Conservation (phyloP, 2,113 vertebrate genomes). For the Xenopus borealis region DNA sequence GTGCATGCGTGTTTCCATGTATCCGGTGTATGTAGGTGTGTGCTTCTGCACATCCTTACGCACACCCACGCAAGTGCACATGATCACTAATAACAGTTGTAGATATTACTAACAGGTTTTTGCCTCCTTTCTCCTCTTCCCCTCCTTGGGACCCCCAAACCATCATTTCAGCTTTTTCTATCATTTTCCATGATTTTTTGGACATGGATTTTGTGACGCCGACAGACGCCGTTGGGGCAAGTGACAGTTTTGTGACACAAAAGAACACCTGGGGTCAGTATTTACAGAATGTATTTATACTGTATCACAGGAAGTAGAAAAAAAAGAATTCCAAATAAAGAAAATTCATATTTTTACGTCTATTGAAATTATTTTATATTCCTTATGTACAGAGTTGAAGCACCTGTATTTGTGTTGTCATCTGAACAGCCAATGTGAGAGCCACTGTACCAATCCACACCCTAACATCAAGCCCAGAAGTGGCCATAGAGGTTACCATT, state of each 20-base stretch:
- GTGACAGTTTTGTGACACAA: conserved; percentile 44
- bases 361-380: background rate
- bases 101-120: conserved; percentile 43
- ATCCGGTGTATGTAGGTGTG: conserved; percentile 11
- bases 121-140: conserved; percentile 25
- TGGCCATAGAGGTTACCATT: no score
- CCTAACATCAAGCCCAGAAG: no score
- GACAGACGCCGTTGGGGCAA: conserved; percentile 24
- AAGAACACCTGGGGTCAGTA: conserved; percentile 44
- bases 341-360: conserved; percentile 46
- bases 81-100: conserved; percentile 21
- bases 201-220: conserved; percentile 38
- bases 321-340: conserved; percentile 45
- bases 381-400: no score
- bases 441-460: no score
- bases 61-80: conserved; percentile 1
- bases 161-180: conserved; percentile 38
- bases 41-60: background rate
- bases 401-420: no score
- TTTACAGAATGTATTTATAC: conserved; percentile 47
- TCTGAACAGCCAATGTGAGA: no score
- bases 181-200: conserved; percentile 41
- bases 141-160: conserved; percentile 1
- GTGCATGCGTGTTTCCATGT: conserved; percentile 13
- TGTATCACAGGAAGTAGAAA: conserved; percentile 46